These are phyloP conservation scores for Ethmia dodecea DNA, from an alignment of 2,888 invertebrate species.

Conservation along the genomic window DNA sequence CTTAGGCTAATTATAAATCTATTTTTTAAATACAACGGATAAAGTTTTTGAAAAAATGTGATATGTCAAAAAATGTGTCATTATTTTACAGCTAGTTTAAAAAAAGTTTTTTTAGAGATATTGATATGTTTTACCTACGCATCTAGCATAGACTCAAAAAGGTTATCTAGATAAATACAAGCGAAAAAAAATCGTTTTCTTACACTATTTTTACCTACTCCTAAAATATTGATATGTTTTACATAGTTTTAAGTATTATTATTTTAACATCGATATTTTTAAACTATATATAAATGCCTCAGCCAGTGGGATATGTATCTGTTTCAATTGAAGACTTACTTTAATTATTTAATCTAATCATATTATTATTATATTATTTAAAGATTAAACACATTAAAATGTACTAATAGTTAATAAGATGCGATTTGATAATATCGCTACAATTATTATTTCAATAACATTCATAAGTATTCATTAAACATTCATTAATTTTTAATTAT, in stretches of 20 bases:
- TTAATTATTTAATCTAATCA: conserved; percentile 30
- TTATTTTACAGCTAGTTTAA: conserved; percentile 20
- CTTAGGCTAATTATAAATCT: conserved; percentile 40
- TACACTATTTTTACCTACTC: conserved; percentile 21
- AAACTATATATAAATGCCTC: conserved; percentile 70
- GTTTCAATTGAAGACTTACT: conserved; percentile 66
- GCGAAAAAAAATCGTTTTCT: conserved; percentile 27
- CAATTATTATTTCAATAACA: conserved; percentile 34
- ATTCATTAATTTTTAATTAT: conserved; percentile 31
- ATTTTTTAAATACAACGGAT: conserved; percentile 27
- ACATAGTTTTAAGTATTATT: conserved; percentile 26
- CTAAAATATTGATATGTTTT: conserved; percentile 38
- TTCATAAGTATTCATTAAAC: conserved; percentile 46
- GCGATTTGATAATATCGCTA: conserved; percentile 27
- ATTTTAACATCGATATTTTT: conserved; percentile 57
- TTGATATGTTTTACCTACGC: conserved; percentile 63
- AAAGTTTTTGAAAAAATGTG: conserved; percentile 26
- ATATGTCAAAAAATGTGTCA: conserved; percentile 27
- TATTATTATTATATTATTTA: conserved; percentile 40
- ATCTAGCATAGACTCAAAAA: conserved; percentile 44
- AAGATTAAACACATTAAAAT: conserved; percentile 55
- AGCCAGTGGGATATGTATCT: conserved; percentile 74
- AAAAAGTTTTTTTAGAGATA: conserved; percentile 25
- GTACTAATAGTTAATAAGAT: conserved; percentile 29
- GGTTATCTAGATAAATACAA: conserved; percentile 17